phyloP scores from a whole-genome alignment of 2,888 invertebrate genomes.

The Keiferia lycopersicella region DNA sequence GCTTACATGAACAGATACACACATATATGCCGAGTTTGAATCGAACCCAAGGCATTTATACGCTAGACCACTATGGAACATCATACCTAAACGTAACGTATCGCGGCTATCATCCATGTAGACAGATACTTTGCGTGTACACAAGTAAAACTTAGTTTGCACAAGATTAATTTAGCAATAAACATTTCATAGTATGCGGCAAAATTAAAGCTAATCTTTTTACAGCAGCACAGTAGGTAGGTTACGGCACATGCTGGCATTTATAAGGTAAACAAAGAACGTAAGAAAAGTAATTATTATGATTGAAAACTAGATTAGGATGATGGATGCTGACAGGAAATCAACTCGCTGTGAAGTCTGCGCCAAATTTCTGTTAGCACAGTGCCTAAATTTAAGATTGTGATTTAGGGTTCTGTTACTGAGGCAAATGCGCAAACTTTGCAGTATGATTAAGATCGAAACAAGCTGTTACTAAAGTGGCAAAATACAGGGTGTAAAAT shows the following conservation, averaged over 20 bases:
- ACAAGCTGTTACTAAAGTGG: too few species aligned
- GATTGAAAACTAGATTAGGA: constrained; percentile 40
- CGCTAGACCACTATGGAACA: too few species aligned
- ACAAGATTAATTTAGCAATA: constrained; percentile 7
- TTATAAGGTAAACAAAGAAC: constrained; percentile 35
- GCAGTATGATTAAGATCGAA: constrained; percentile 18
- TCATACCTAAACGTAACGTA: too few species aligned
- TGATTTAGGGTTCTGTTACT: too few species aligned
- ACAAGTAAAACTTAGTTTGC: not conserved
- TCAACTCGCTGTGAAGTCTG: constrained; percentile 41
- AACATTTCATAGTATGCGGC: not conserved
- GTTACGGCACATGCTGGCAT: not conserved
- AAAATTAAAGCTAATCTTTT: not conserved
- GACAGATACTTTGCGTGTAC: not conserved
- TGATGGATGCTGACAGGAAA: constrained; percentile 48
- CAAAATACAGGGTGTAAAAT: too few species aligned
- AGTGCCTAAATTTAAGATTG: too few species aligned
- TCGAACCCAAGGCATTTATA: too few species aligned
- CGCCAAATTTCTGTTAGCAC: constrained; percentile 39
- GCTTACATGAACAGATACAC: too few species aligned
- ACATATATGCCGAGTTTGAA: too few species aligned
- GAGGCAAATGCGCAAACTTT: not conserved
- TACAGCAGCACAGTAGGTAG: not conserved
- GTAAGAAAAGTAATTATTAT: constrained; percentile 46
- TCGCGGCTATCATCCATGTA: too few species aligned